These are phyloP conservation scores for Musca vetustissima DNA, from an alignment of 1,140 invertebrate genomes.

Conservation along the genomic window DNA sequence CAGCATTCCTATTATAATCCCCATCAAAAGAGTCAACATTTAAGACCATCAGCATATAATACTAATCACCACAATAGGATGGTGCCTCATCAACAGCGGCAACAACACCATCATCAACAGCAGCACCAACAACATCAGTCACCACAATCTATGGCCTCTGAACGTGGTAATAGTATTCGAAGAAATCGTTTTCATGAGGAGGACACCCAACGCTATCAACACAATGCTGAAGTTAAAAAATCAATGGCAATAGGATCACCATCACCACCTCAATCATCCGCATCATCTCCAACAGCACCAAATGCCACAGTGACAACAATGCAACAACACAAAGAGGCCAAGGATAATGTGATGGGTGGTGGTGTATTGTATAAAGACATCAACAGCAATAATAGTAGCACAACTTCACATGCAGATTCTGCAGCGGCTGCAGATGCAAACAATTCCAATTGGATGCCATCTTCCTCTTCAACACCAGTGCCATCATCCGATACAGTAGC, in stretches of 20 bases:
- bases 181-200: conserved; percentile 30
- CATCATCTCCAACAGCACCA: conserved; percentile 21
- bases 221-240: neutral
- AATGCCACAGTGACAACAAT: neutral
- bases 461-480: no score
- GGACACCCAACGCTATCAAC: conserved; percentile 9
- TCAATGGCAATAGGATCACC: conserved; percentile 23
- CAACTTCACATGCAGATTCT: no score
- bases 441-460: no score
- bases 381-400: no score
- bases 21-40: conserved; percentile 21
- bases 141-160: neutral
- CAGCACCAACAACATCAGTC: conserved; percentile 3
- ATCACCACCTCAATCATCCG: no score
- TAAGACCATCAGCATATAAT: conserved; percentile 1
- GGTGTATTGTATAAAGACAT: no score
- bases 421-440: no score
- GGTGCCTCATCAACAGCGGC: neutral
- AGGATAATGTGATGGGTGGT: no score
- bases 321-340: neutral
- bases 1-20: conserved; percentile 22
- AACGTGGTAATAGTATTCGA: conserved; percentile 10
- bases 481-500: no score
- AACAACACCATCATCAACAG: neutral
- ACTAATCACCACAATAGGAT: conserved; percentile 10